phyloP scores from a whole-genome alignment of 2,888 invertebrate genomes.

The Masnerella sp. region DNA sequence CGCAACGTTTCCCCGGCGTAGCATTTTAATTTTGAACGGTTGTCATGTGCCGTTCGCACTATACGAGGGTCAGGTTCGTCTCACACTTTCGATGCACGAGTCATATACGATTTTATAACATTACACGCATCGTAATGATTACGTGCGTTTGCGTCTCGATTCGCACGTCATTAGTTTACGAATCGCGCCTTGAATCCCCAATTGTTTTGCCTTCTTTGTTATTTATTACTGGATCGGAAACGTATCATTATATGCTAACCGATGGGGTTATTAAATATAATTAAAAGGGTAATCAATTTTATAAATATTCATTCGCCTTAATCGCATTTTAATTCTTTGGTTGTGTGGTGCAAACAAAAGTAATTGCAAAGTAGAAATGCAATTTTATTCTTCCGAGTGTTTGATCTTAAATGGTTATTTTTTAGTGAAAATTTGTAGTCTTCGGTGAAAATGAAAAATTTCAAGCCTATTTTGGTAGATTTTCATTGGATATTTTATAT shows the following conservation, averaged over 20 bases:
- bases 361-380: too few species aligned
- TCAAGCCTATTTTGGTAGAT: too few species aligned
- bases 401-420: not conserved
- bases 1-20: slow-evolving; percentile 10
- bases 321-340: too few species aligned
- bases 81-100: slow-evolving; percentile 57
- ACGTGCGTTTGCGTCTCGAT: slow-evolving; percentile 24
- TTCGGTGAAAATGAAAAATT: too few species aligned
- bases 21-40: slow-evolving; percentile 26
- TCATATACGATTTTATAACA: slow-evolving; percentile 43
- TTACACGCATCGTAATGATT: slow-evolving; percentile 48
- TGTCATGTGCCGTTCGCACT: slow-evolving; percentile 32
- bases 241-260: too few species aligned
- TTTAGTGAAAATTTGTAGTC: too few species aligned
- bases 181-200: slow-evolving; percentile 33
- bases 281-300: too few species aligned
- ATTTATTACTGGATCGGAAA: not conserved
- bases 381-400: not conserved
- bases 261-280: too few species aligned
- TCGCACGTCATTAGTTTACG: slow-evolving; percentile 35
- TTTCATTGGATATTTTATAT: too few species aligned
- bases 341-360: too few species aligned
- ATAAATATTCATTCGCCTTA: too few species aligned
- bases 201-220: slow-evolving; percentile 43
- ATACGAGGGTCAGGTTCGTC: slow-evolving; percentile 55